Percentiles rank a stretch among this genome's conserved stretches.
Evolutionary conservation across 2,888 invertebrate genomes (phyloP).

Genomic region (Drosophila seclusa): DNA sequence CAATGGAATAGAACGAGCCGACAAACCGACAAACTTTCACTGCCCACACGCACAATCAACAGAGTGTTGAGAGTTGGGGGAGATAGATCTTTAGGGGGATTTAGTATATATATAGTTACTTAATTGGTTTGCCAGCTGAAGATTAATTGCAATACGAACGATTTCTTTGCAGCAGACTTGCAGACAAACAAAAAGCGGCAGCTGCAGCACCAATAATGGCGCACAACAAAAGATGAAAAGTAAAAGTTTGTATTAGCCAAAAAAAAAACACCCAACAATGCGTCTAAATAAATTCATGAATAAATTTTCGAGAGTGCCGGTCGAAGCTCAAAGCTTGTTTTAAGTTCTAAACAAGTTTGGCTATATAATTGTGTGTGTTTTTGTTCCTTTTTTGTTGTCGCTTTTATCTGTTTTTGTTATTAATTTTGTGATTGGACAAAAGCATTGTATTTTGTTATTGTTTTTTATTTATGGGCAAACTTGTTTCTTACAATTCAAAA

Average conservation of each 20-base stretch:
- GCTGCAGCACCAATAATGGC: slow-evolving; percentile 42
- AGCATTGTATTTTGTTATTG: slow-evolving; percentile 9
- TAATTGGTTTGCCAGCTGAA: slow-evolving; percentile 59
- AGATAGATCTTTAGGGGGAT: slow-evolving; percentile 16
- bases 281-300: slow-evolving; percentile 64
- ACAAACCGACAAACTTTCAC: slow-evolving; percentile 61
- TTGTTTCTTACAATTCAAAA: slow-evolving; percentile 20
- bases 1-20: slow-evolving; percentile 64
- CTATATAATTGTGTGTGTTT: slow-evolving; percentile 7
- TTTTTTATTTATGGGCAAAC: slow-evolving; percentile 11
- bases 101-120: slow-evolving; percentile 42
- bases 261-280: slow-evolving; percentile 49
- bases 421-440: slow-evolving; percentile 45
- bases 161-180: slow-evolving; percentile 44
- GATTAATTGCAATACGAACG: slow-evolving; percentile 73
- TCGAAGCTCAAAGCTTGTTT: slow-evolving; percentile 31
- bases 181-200: slow-evolving; percentile 15
- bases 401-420: slow-evolving; percentile 25
- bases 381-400: slow-evolving; percentile 23
- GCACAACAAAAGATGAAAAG: slow-evolving; percentile 63
- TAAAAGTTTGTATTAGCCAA: slow-evolving; percentile 70
- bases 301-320: slow-evolving; percentile 48
- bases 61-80: slow-evolving; percentile 3
- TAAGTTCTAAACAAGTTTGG: slow-evolving; percentile 68
- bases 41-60: slow-evolving; percentile 37